Evolutionary conservation across 2,888 invertebrate genomes (phyloP), one percentile per base, ranked within the genome.

Genomic region (Itoplectis maculator): DNA sequence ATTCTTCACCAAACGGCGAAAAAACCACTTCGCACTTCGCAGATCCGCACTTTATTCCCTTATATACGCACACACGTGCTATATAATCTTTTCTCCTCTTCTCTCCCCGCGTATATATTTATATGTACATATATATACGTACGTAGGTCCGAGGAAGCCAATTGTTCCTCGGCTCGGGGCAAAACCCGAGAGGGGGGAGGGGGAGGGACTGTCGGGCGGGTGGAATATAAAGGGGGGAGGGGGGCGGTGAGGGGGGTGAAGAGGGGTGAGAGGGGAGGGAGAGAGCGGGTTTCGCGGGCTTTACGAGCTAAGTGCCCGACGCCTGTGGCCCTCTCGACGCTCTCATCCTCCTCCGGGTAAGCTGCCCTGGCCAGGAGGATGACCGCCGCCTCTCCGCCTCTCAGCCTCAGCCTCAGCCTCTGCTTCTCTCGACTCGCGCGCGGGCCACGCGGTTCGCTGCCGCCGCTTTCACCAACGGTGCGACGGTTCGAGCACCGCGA

Each of bases 261-360:
- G n/a, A n/a, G n/a, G n/a, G n/a, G n/a, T n/a, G n/a, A n/a, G n/a
- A n/a, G n/a, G n/a, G 49, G 49, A 5, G 47, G 2, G n/a, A n/a
- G 15, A 5, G 65, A 56, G 80, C 65, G 70, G 66, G 49, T 59
- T 68, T 68, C 37, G 59, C 68, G 84, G 84, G 75, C 72, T 81
- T 78, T 78, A 85, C 83, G 83, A 86, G 82, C 82, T 82, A 79
- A 82, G 79, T 79, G 84, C 83, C 82, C 77, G 76, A 70, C 70
- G 78, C 79, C 79, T 13, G 69, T 75, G 75, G 59, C 82, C 75
- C 81, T 81, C 82, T 77, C 82, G 82, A 74, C 77, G 74, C 79
- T 79, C 78, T 84, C 86, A 84, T 86, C 84, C 84, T 83, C 82
- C 82, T 73, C 82, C 74, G 84, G 84, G 77, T 79, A 70, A 78